Conservation (phyloP, 2,113 vertebrate genomes). For the Pyxicephalus adspersus region DNA sequence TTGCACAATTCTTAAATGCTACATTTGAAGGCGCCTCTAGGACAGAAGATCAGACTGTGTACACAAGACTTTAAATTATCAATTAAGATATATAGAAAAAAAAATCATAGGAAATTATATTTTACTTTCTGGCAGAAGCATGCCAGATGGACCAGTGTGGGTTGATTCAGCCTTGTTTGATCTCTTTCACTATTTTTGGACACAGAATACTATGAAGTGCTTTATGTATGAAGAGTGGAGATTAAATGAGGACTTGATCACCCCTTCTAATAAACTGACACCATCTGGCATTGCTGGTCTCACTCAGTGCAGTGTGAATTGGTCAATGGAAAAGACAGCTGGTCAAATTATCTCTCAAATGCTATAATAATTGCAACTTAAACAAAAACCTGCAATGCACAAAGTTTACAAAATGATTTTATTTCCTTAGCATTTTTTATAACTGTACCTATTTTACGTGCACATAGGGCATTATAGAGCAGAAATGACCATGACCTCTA, state of each 20-base stretch:
- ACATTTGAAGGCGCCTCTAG: too few relatives aligned
- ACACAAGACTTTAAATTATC: too few relatives aligned
- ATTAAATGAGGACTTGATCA: not conserved
- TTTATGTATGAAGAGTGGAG: not conserved
- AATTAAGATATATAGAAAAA: not conserved
- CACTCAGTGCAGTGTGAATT: not conserved
- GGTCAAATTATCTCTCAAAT: not conserved
- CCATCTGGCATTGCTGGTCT: not conserved
- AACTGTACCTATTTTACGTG: too few relatives aligned
- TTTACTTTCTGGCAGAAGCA: not conserved
- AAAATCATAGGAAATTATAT: not conserved
- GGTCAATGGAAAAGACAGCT: conserved; percentile 9
- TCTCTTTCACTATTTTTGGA: conserved; percentile 4
- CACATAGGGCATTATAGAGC: too few relatives aligned
- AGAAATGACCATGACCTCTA: too few relatives aligned
- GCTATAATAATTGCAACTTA: conserved; percentile 24
- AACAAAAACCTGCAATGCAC: not conserved
- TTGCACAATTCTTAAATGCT: too few relatives aligned
- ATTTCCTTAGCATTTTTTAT: too few relatives aligned
- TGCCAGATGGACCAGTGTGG: conserved; percentile 3
- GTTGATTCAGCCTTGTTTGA: not conserved
- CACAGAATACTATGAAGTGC: too few relatives aligned
- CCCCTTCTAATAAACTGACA: conserved; percentile 1
- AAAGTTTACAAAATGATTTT: too few relatives aligned
- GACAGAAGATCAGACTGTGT: too few relatives aligned